Evolutionary conservation across 2,888 invertebrate genomes (phyloP).

Genomic region (Synergus itoensis): DNA sequence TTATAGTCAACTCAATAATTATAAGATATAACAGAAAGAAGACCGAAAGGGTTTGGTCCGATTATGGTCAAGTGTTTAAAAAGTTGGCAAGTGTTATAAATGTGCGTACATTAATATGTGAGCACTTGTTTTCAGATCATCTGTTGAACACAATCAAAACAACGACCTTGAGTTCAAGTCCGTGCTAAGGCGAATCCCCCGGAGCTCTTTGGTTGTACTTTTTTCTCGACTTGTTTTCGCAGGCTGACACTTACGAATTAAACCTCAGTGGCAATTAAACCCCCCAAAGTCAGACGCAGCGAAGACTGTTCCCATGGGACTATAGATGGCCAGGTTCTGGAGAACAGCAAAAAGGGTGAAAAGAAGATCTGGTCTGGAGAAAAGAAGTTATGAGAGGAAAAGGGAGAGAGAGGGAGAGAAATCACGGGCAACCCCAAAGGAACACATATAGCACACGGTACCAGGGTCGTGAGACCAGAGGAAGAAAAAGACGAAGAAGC

Average conservation of each 20-base stretch:
- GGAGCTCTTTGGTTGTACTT: background rate
- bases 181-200: background rate
- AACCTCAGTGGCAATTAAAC: constrained; percentile 74
- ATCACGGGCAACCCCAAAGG: constrained; percentile 37
- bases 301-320: constrained; percentile 33
- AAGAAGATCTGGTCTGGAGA: constrained; percentile 14
- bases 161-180: background rate
- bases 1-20: no score
- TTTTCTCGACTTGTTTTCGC: constrained; percentile 59
- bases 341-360: constrained; percentile 20
- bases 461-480: constrained; percentile 31
- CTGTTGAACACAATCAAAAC: background rate
- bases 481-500: constrained; percentile 53
- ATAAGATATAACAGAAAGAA: no score
- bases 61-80: no score
- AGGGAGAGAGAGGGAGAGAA: constrained; percentile 32
- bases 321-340: constrained; percentile 36
- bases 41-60: no score
- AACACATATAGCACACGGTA: constrained; percentile 43
- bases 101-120: no score
- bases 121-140: background rate
- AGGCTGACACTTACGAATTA: constrained; percentile 74
- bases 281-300: constrained; percentile 56
- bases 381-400: constrained; percentile 32
- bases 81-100: no score